A percentile compares a stretch with the other conserved stretches of the same genome.
Evolutionary conservation across 2,797 vertebrate species (phyloP).

Genomic region (Phylloscopus collybita): DNA sequence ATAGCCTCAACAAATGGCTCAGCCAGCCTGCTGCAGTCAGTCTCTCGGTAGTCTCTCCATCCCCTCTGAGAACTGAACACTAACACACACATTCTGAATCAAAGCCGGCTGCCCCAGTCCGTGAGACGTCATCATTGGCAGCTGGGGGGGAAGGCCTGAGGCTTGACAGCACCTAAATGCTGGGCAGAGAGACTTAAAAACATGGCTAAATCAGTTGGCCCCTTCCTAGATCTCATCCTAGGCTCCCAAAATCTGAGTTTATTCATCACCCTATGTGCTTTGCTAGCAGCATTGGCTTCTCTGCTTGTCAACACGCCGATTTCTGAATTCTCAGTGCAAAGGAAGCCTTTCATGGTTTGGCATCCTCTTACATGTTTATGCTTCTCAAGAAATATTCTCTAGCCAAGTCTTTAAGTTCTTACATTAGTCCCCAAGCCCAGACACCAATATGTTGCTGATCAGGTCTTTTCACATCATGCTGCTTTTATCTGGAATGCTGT

Average conservation of each 20-base stretch:
- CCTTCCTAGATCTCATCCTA: background rate
- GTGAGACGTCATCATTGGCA: fast-evolving
- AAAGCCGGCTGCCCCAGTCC: background rate
- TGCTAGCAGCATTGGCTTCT: conserved; percentile 53
- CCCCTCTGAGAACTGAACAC: background rate
- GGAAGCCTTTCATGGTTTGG: conserved; percentile 67
- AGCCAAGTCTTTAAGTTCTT: conserved; percentile 69
- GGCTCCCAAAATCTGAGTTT: conserved; percentile 40
- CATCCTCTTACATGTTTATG: conserved; percentile 61
- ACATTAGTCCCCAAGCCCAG: conserved; percentile 61
- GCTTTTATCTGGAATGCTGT: conserved; percentile 65
- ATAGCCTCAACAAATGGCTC: background rate
- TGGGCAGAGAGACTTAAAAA: background rate
- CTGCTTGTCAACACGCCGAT: conserved; percentile 51
- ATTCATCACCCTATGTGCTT: conserved; percentile 44
- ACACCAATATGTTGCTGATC: conserved; percentile 70
- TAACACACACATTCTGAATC: background rate
- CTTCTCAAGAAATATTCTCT: conserved; percentile 56
- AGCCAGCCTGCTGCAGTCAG: background rate
- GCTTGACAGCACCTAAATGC: background rate
- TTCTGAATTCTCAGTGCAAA: conserved; percentile 53
- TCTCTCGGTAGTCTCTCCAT: background rate
- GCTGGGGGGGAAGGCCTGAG: background rate
- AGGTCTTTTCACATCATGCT: conserved; percentile 65
- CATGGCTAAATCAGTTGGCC: background rate